A percentile compares a stretch with the other conserved stretches of the same genome.
Conservation (phyloP, 2,888 invertebrate species). For the Drosophila trichaetosa region DNA sequence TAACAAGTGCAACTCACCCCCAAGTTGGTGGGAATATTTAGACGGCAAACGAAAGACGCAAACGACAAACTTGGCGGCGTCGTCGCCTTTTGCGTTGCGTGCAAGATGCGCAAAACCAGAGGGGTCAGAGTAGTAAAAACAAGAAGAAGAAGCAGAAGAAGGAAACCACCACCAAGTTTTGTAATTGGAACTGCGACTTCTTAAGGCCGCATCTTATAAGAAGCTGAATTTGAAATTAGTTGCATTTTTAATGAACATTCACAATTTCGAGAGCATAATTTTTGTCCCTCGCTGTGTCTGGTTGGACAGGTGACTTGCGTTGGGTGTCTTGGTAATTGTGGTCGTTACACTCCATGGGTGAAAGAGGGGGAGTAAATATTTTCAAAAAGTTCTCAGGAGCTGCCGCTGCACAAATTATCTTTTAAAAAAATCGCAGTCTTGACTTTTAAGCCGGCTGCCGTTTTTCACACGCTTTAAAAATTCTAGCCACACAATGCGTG, state of each 20-base stretch:
- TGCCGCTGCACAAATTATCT: slow-evolving; percentile 74
- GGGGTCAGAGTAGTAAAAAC: slow-evolving; percentile 1
- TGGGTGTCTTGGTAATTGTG: slow-evolving; percentile 47
- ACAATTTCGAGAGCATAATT: slow-evolving; percentile 62
- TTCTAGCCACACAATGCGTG: slow-evolving; percentile 81
- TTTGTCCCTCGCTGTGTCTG: slow-evolving; percentile 28
- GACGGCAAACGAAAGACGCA: slow-evolving; percentile 70
- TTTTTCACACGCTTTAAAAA: slow-evolving; percentile 83
- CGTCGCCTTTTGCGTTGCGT: slow-evolving; percentile 53
- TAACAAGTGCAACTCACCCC: slow-evolving; percentile 49
- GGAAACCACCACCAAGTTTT: slow-evolving; percentile 71
- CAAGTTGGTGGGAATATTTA: slow-evolving; percentile 37
- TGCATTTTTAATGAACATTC: slow-evolving; percentile 76
- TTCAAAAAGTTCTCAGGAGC: slow-evolving; percentile 73
- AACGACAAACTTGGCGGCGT: slow-evolving; percentile 63
- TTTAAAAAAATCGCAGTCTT: slow-evolving; percentile 77
- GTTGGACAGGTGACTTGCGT: slow-evolving; percentile 55
- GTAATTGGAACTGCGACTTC: slow-evolving; percentile 70
- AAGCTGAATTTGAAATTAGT: slow-evolving; percentile 79
- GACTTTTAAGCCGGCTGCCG: slow-evolving; percentile 64
- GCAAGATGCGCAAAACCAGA: slow-evolving; percentile 37
- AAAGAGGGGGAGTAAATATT: slow-evolving; percentile 31
- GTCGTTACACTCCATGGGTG: slow-evolving; percentile 53
- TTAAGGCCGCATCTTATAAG: slow-evolving; percentile 75
- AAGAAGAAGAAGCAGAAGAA: slow-evolving; percentile 36